Base-by-base conservation (phyloP, 2,888 invertebrate genomes). In the Dyspetes luteomarginatus region DNA sequence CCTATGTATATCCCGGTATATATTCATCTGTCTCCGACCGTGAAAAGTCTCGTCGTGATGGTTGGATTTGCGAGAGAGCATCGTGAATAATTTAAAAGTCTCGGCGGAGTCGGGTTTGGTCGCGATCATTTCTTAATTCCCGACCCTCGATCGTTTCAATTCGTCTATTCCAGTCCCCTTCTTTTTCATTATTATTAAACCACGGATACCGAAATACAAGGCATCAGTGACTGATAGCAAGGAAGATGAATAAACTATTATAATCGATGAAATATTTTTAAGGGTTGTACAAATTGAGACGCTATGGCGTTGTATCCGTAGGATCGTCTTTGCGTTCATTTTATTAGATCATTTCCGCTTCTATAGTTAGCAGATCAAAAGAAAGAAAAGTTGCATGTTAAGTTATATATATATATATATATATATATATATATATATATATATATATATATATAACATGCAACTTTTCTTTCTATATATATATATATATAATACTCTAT, bases 41-140 rank as follows among this genome's bases (percentile, higher is more conserved):
- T 79, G 74, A 79, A 79, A 79, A 64, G 64, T 69, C 69, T 24
- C 41, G 62, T 41, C 72, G 43, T 45, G 73, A 48, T 19, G 62
- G 45, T 48, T 28, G 79, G 64, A 74, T 79, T 74, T 69, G 26
- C 69, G 50, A 50, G 48, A 69, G 69, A 74, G 79, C 74, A 48
- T 79, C 69, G 26, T 79, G 79, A 79, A 79, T 79, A 79, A 79
- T 64, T 79, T 68, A 74, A 28, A 36, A n/a, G 55, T 56, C 64
- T 68, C 69, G 56, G 26, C 48, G 36, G 36, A 28, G 56, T 24
- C 43, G 48, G 19, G 22, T 58, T 28, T 56, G n/a, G 48, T 28
- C 74, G 3, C 50, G 24, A 69, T 69, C 41, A 43, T 74, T 48
- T 71, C 30, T 69, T 69, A 52, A 69, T 69, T 65, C 41, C 28